Conservation (phyloP, 2,797 vertebrate genomes). For the Squalus acanthias region DNA sequence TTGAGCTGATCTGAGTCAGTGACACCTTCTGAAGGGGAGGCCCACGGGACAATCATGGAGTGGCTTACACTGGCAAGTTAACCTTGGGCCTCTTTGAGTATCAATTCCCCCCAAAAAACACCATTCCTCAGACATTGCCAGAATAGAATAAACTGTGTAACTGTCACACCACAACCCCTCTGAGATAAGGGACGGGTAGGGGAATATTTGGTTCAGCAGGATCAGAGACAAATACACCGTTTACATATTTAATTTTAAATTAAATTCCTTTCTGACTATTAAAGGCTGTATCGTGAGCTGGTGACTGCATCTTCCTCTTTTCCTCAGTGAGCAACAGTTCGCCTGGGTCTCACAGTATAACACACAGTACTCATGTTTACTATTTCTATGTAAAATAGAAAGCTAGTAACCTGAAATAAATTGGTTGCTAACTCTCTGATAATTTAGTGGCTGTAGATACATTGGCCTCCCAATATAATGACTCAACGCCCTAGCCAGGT, state of each 20-base stretch:
- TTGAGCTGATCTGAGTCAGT: slow-evolving; percentile 26
- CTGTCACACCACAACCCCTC: background rate
- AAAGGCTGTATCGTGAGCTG: background rate
- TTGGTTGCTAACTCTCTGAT: background rate
- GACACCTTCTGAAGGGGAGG: slow-evolving; percentile 1
- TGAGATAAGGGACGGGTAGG: background rate
- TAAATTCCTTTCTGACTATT: background rate
- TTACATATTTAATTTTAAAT: background rate
- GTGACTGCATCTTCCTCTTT: background rate
- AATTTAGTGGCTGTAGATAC: background rate
- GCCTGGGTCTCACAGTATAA: background rate
- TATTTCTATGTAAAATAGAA: background rate
- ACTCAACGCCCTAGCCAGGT: background rate
- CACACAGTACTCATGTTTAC: background rate
- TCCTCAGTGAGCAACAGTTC: background rate
- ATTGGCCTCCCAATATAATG: background rate
- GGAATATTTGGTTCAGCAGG: background rate
- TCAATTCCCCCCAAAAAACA: slow-evolving; percentile 11
- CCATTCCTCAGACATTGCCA: background rate
- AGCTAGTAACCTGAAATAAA: background rate
- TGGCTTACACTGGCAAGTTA: slow-evolving; percentile 19
- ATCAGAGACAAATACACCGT: background rate
- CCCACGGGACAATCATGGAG: background rate
- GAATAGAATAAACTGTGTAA: slow-evolving; percentile 7
- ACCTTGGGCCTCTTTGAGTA: background rate